Evolutionary conservation across 2,113 vertebrate species (phyloP).

Genomic region (Pleuronectes platessa): DNA sequence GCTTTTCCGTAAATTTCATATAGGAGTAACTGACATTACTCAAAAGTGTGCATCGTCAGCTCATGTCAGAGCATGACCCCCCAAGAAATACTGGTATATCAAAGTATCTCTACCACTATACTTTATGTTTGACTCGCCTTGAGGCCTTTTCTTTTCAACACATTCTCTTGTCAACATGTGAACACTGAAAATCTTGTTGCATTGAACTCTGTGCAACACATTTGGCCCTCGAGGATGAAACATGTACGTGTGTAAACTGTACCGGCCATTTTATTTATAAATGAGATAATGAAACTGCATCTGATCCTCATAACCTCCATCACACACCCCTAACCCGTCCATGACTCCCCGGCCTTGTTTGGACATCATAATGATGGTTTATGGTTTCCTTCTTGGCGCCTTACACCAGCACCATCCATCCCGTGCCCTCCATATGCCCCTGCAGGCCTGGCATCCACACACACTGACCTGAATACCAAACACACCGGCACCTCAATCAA

Average conservation of each 20-base stretch:
- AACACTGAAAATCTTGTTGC: background rate
- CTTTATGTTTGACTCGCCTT: too few species aligned
- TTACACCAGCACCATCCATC: constrained; percentile 3
- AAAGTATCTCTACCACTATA: background rate
- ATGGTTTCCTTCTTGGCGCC: constrained; percentile 66
- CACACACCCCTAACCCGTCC: constrained; percentile 50
- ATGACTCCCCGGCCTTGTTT: constrained; percentile 61
- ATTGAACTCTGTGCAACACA: constrained; percentile 10
- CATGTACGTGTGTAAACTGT: constrained; percentile 16
- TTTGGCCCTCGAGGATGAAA: constrained; percentile 5
- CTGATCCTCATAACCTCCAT: constrained; percentile 61
- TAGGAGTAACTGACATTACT: too few species aligned
- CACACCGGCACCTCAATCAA: background rate
- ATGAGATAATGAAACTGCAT: constrained; percentile 55
- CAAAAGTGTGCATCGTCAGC: too few species aligned
- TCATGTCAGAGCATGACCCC: too few species aligned
- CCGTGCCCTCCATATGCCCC: constrained; percentile 52
- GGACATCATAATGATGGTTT: constrained; percentile 62
- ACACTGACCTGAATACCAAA: constrained; percentile 49
- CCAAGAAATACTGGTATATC: background rate
- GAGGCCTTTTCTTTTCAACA: background rate
- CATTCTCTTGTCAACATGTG: constrained; percentile 1
- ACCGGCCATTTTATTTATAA: constrained; percentile 53
- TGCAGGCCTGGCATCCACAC: constrained; percentile 22
- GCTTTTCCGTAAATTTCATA: too few species aligned